These are phyloP conservation scores for Helicoverpa zea DNA, from an alignment of 1,140 invertebrate genomes.

Conservation along the genomic window DNA sequence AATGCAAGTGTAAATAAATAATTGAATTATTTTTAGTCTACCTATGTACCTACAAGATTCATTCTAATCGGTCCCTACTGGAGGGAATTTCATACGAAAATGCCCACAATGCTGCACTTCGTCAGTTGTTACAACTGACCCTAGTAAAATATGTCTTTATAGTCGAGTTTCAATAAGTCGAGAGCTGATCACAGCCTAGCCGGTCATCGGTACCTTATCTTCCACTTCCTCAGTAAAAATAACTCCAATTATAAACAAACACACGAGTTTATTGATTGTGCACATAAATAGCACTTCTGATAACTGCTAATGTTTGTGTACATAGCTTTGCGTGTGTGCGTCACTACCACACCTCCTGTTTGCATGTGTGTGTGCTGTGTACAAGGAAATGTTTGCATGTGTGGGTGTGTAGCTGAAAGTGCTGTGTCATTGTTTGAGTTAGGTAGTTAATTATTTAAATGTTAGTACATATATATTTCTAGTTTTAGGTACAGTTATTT, in stretches of 20 bases:
- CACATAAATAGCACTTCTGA: background rate
- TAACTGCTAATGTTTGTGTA: background rate
- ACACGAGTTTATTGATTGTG: background rate
- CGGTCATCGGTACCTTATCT: too few species aligned
- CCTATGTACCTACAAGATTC: too few species aligned
- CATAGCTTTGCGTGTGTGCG: background rate
- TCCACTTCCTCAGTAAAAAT: constrained; percentile 13
- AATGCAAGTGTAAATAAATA: too few species aligned
- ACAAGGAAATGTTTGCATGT: background rate
- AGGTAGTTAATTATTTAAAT: background rate
- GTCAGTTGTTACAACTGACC: too few species aligned
- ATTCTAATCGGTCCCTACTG: too few species aligned
- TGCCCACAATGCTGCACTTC: too few species aligned
- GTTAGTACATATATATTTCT: too few species aligned
- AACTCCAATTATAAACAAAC: background rate
- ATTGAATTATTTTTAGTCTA: too few species aligned
- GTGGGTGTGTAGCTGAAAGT: constrained; percentile 3
- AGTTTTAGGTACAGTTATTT: background rate
- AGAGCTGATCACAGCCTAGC: too few species aligned
- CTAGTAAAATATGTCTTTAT: too few species aligned
- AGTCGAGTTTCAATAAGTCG: too few species aligned
- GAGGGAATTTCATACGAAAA: too few species aligned
- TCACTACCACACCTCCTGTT: constrained; percentile 30
- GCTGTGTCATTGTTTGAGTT: constrained; percentile 8
- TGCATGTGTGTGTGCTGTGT: background rate